Percentiles rank a stretch among this genome's conserved stretches.
phyloP scores from a whole-genome alignment of 1,140 invertebrate genomes.

The Habropoda laboriosa region DNA sequence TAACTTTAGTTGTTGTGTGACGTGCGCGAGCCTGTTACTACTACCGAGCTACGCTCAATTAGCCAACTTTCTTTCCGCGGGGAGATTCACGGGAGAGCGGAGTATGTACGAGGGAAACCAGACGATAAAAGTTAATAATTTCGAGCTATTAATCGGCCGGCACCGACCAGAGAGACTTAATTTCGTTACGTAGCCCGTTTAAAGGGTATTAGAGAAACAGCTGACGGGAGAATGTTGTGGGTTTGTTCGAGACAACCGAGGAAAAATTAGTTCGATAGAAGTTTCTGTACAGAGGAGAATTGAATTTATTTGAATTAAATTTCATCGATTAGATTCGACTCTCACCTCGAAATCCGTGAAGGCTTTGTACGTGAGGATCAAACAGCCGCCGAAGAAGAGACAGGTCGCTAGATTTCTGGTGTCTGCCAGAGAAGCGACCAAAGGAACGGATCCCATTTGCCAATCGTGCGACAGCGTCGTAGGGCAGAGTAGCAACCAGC shows the following conservation, averaged over 20 bases:
- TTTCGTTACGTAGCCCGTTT: not conserved
- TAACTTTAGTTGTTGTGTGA: conserved; percentile 30
- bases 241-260: not conserved
- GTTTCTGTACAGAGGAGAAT: not conserved
- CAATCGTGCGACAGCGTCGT: conserved; percentile 91
- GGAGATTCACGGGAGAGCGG: not conserved
- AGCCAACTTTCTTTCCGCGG: conserved; percentile 1
- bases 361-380: conserved; percentile 84
- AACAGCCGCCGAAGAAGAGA: conserved; percentile 84
- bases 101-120: too few species aligned
- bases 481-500: conserved; percentile 90
- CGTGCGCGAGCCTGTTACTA: not conserved
- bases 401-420: conserved; percentile 87
- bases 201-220: not conserved
- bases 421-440: conserved; percentile 87
- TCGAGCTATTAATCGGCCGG: not conserved
- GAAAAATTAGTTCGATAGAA: not conserved
- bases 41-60: not conserved
- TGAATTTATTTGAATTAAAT: not conserved
- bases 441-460: conserved; percentile 93
- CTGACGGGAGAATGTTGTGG: not conserved
- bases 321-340: not conserved
- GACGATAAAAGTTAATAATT: not conserved
- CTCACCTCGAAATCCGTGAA: conserved; percentile 86
- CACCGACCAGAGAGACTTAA: not conserved